Evolutionary conservation across 2,888 invertebrate genomes (phyloP), one percentile per base, ranked within the genome.

Genomic region (Protophormia terraenovae): DNA sequence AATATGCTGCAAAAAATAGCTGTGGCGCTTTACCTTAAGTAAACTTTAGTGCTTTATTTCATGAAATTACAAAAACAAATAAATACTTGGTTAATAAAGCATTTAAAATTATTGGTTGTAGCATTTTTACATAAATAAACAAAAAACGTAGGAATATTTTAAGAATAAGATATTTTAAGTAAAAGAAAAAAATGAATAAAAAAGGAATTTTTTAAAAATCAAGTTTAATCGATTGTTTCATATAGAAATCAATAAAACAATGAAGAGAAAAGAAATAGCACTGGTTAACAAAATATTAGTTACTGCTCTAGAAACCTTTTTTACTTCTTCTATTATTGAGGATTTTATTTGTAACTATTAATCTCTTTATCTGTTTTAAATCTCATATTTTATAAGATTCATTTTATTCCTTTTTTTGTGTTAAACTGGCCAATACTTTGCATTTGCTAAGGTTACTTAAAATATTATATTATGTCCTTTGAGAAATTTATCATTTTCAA

Each of bases 11-110:
- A 29, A 47, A 27, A 24, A 72, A 53, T 72, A 71, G 22, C 19
- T 72, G 66, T 66, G 80, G 47, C 58, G 45, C 58, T 66, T 80
- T 50, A 66, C 55, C 47, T 47, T 10, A 45, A 80, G 58, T 73
- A 45, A 66, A 22, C 47, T 66, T 80, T 47, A 58, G 10, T 24
- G 55, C 38, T 79, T 64, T 47, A 71, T 50, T 79, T 64, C 32
- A 66, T 73, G 32, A 73, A 64, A 73, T 80, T 55, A 73, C 45
- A 6, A 66, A 80, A 73, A 45, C 45, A 79, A 64, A 53, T 64
- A 72, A 66, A 66, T 73, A 80, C 58, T 73, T 73, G 73, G 73
- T 80, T 80, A 80, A 80, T 80, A 73, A 67, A 80, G 80, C 66
- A 80, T 80, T 80, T 80, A 80, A 80, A 73, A 80, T 80, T 72